A percentile compares a stretch with the other conserved stretches of the same genome.
Evolutionary conservation across 2,797 vertebrate genomes (phyloP).

Genomic region (Denticeps clupeoides): DNA sequence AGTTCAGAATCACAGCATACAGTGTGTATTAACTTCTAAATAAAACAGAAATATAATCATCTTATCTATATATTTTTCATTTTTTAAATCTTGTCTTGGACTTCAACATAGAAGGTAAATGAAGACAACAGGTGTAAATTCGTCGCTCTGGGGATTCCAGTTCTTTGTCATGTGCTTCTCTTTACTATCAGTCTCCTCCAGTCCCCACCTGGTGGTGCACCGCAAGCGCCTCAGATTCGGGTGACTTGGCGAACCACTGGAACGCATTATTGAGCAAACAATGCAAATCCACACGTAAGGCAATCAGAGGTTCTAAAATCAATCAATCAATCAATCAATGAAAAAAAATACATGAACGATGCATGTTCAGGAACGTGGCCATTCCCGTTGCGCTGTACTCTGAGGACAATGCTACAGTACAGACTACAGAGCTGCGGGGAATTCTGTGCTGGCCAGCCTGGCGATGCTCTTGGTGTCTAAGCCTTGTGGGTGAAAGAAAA

Average conservation of each 20-base stretch:
- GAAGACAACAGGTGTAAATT: constrained; percentile 61
- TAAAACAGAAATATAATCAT: constrained; percentile 71
- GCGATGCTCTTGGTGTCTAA: no score
- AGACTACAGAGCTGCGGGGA: not conserved
- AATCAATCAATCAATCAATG: no score
- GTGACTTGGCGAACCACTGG: no score
- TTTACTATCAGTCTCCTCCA: no score
- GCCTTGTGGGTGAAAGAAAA: no score
- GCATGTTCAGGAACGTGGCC: no score
- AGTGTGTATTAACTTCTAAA: constrained; percentile 72
- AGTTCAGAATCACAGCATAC: constrained; percentile 73
- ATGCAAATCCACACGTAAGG: no score
- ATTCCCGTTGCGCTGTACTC: not conserved
- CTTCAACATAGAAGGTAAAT: constrained; percentile 55
- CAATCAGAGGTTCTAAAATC: no score
- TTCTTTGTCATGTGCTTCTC: constrained; percentile 22
- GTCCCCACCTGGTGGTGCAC: no score
- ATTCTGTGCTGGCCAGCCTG: not conserved
- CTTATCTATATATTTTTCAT: constrained; percentile 59
- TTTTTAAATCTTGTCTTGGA: constrained; percentile 48
- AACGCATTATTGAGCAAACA: no score
- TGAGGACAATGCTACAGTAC: constrained; percentile 15
- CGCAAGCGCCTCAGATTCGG: no score
- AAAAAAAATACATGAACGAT: no score
- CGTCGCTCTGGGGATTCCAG: constrained; percentile 19